Percentiles rank a stretch among this genome's conserved stretches.
Evolutionary conservation across 1,140 invertebrate genomes (phyloP).

Genomic region (Drosophila pseudoananassae): DNA sequence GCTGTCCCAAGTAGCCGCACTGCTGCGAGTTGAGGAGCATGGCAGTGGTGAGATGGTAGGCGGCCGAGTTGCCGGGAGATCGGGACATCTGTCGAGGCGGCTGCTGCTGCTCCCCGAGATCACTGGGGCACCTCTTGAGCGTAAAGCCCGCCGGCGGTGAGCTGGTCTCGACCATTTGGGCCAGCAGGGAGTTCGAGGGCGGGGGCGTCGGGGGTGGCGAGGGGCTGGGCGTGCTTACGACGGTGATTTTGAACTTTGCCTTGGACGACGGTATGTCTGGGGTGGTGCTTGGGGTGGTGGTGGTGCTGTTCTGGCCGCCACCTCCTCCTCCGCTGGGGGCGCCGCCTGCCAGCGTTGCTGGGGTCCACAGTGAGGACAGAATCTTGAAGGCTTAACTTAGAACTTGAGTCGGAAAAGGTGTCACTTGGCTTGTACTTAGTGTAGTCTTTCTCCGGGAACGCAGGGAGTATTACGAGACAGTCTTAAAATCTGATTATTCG

Average conservation of each 20-base stretch:
- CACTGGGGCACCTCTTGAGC: conserved; percentile 72
- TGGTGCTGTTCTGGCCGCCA: conserved; percentile 36
- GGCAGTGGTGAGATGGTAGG: conserved; percentile 79
- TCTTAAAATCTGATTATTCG: neutral
- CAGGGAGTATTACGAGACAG: neutral
- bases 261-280: conserved; percentile 37
- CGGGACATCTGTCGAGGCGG: conserved; percentile 61
- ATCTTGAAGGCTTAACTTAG: conserved; percentile 65
- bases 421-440: neutral
- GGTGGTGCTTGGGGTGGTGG: conserved; percentile 29
- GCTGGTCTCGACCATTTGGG: conserved; percentile 76
- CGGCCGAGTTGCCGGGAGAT: conserved; percentile 59
- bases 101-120: conserved; percentile 61
- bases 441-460: neutral
- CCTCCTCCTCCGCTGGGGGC: conserved; percentile 36
- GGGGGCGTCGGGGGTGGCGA: conserved; percentile 76
- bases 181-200: conserved; percentile 19
- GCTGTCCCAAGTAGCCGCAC: conserved; percentile 79
- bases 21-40: conserved; percentile 83
- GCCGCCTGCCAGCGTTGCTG: conserved; percentile 75
- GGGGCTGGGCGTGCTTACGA: conserved; percentile 78
- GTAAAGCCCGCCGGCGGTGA: conserved; percentile 70
- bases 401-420: neutral
- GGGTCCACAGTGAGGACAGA: conserved; percentile 83
- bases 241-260: conserved; percentile 79